A percentile compares a stretch with the other conserved stretches of the same genome.
Conservation (phyloP, 2,888 invertebrate species). For the Macrosiphum euphorbiae region DNA sequence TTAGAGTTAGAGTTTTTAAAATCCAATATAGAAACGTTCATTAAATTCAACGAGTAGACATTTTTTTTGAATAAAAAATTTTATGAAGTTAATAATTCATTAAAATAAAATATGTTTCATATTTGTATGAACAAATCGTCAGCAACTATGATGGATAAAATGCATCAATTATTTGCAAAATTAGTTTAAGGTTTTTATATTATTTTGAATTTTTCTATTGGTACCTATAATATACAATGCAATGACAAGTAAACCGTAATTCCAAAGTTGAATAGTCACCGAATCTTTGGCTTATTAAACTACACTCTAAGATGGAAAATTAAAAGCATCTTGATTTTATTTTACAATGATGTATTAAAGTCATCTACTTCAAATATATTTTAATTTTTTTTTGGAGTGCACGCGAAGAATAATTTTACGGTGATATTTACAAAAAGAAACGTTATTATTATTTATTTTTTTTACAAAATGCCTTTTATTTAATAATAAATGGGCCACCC, state of each 20-base stretch:
- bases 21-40: neutral
- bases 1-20: neutral
- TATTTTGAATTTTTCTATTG: neutral
- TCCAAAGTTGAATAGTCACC: neutral
- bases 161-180: neutral
- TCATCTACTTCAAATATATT: neutral
- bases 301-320: neutral
- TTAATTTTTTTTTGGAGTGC: neutral
- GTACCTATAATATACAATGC: too few relatives aligned
- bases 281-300: neutral
- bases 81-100: neutral
- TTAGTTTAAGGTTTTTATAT: neutral
- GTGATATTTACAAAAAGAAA: neutral
- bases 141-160: neutral
- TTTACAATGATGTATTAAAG: neutral
- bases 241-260: neutral
- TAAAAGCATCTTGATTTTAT: neutral
- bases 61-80: neutral
- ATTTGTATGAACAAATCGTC: neutral
- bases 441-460: neutral
- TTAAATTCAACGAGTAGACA: neutral
- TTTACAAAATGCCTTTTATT: conserved; percentile 29
- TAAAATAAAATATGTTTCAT: neutral
- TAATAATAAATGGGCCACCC: conserved; percentile 42
- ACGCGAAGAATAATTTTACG: neutral